Conservation (phyloP, 2,113 vertebrate species). For the Maccullochella peelii region DNA sequence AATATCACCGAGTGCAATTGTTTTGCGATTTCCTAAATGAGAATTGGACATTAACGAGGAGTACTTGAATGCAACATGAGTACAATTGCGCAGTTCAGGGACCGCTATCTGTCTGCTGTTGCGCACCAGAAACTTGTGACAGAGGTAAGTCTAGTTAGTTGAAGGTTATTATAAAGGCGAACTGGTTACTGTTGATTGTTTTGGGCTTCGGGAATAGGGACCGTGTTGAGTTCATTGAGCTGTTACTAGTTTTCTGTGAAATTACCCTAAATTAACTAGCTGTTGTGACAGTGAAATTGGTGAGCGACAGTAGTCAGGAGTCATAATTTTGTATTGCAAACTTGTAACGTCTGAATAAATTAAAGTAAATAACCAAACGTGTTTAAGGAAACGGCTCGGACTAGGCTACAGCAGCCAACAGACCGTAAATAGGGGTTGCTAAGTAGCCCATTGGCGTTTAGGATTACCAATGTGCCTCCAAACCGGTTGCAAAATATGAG, state of each 20-base stretch:
- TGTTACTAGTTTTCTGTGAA: not conserved
- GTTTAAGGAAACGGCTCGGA: not conserved
- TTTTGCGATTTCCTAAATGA: not conserved
- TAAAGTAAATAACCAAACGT: not conserved
- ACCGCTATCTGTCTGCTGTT: not conserved
- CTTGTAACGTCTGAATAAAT: not conserved
- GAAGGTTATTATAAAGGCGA: not conserved
- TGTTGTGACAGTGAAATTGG: not conserved
- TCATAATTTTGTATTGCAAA: fast-evolving
- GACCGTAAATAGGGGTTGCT: fast-evolving
- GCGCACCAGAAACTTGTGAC: not conserved
- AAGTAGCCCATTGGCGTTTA: not conserved
- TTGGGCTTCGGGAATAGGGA: not conserved
- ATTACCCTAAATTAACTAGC: not conserved
- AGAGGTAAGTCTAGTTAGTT: conserved; percentile 23
- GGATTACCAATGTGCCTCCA: not conserved
- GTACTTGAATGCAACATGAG: conserved; percentile 48
- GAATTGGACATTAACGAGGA: not conserved
- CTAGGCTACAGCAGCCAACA: not conserved
- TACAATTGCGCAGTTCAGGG: conserved; percentile 42
- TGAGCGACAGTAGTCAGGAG: not conserved
- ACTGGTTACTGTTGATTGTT: not conserved
- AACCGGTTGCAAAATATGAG: not conserved
- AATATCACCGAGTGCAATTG: not conserved
- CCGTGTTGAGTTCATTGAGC: not conserved